Evolutionary conservation across 2,888 invertebrate genomes (phyloP), one percentile per base, ranked within the genome.

Genomic region (Melieria picta): DNA sequence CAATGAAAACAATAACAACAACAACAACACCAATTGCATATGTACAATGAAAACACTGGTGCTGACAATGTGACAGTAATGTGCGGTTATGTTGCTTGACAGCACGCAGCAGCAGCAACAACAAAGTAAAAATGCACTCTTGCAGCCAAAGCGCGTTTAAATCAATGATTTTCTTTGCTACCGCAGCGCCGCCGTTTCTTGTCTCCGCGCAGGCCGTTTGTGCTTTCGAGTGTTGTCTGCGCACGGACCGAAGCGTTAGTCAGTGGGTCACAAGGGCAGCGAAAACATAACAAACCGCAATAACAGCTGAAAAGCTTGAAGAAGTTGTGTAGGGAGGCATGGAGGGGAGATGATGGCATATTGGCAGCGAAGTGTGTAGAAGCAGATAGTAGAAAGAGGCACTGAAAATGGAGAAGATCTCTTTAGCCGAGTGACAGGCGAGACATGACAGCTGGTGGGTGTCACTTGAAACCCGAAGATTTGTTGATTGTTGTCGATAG

Each of bases 251-350:
- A 30, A 52, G 7, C 6, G 13, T 13, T 16, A 70, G 65, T 46
- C 58, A 66, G 56, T 71, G 71, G 65, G 71, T 71, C 65, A 66
- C 71, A 71, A 71, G 71, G 71, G 71, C 71, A 68, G 7, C 52
- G n/a, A 13, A 13, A 30, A 30, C 52, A 52, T 9, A 52, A 52
- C 7, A 52, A 50, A 50, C 50, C 50, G 50, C 50, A 50, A 50
- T 50, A 11, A 50, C 9, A 50, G 50, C 50, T 10, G 9, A 3
- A 50, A 50, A 50, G 50, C 9, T 2, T 50, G 50, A 50, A 11
- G 30, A 1, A 30, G 30, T 30, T 2, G 30, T 30, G 30, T 30
- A 30, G 30, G 30, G 30, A 16, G 30, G 30, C 1, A 30, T 30
- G 30, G 1, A 30, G 2, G 30, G 30, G 30, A 16, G 2, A 30